Conservation (phyloP, 2,888 invertebrate species). For the Scaptomyza parva region DNA sequence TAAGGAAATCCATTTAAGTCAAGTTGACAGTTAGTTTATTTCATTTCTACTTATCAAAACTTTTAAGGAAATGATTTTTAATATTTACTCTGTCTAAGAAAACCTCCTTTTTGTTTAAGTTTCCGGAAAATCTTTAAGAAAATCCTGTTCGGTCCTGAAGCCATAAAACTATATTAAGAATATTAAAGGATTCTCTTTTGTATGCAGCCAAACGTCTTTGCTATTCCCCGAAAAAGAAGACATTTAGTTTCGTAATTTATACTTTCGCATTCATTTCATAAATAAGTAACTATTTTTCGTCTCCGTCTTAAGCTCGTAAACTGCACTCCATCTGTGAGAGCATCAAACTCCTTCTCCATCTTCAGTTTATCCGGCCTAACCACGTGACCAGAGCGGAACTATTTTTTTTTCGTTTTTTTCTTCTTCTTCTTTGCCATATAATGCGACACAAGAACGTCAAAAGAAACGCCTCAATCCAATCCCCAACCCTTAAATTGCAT, state of each 20-base stretch:
- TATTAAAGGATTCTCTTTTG: background rate
- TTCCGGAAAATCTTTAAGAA: no score
- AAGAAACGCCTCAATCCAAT: slow-evolving; percentile 31
- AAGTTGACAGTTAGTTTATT: no score
- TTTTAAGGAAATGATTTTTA: background rate
- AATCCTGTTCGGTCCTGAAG: no score
- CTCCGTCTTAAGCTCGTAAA: slow-evolving; percentile 31
- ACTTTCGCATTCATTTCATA: slow-evolving; percentile 26
- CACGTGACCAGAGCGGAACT: slow-evolving; percentile 61
- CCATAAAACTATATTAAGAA: no score
- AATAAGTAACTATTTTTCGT: slow-evolving; percentile 43
- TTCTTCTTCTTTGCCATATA: slow-evolving; percentile 50
- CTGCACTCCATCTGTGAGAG: background rate
- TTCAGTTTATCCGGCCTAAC: slow-evolving; percentile 31
- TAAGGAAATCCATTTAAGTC: no score
- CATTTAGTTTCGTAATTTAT: slow-evolving; percentile 2
- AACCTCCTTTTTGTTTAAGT: no score
- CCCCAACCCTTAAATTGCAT: slow-evolving; percentile 19
- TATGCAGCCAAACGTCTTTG: background rate
- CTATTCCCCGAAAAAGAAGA: background rate
- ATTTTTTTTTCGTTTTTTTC: no score
- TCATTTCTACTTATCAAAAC: background rate
- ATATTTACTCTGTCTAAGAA: background rate
- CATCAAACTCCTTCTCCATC: background rate
- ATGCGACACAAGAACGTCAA: slow-evolving; percentile 48